Evolutionary conservation across 2,888 invertebrate genomes (phyloP).

Genomic region (Candidula unifasciata): DNA sequence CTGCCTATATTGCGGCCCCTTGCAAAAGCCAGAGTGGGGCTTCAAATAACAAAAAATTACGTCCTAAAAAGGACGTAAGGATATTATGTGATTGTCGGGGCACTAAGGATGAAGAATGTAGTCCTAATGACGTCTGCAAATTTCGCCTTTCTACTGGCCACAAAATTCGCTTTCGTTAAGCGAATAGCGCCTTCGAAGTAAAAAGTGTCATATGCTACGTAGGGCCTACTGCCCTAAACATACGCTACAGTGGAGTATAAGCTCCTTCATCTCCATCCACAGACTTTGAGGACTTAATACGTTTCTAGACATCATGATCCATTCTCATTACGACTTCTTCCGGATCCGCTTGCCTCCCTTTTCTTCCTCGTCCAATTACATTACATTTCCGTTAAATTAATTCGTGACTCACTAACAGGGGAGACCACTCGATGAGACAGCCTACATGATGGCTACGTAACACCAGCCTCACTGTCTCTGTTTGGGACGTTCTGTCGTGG

Average conservation of each 20-base stretch:
- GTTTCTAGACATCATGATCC: not conserved
- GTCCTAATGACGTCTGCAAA: no score
- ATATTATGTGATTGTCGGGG: no score
- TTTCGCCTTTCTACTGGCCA: no score
- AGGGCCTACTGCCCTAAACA: not conserved
- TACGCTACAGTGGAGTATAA: not conserved
- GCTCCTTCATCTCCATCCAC: not conserved
- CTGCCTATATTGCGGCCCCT: no score
- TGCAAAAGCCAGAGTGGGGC: no score
- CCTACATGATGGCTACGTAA: not conserved
- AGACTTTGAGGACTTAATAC: not conserved
- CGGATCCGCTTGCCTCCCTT: not conserved
- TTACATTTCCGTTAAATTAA: slow-evolving; percentile 43
- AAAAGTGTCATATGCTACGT: no score
- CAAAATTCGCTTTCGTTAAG: not conserved
- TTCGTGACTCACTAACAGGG: slow-evolving; percentile 35
- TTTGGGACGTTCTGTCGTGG: slow-evolving; percentile 34
- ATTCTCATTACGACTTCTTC: not conserved
- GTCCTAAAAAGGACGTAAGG: no score
- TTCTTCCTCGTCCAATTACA: slow-evolving; percentile 25
- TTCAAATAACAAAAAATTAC: no score
- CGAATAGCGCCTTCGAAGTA: not conserved
- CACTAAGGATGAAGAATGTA: no score
- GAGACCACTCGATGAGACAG: slow-evolving; percentile 20
- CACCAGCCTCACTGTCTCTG: slow-evolving; percentile 16